Percentiles rank a stretch among this genome's conserved stretches.
These are phyloP conservation scores for Crypturellus undulatus DNA, from an alignment of 2,113 vertebrate genomes.

Conservation along the genomic window DNA sequence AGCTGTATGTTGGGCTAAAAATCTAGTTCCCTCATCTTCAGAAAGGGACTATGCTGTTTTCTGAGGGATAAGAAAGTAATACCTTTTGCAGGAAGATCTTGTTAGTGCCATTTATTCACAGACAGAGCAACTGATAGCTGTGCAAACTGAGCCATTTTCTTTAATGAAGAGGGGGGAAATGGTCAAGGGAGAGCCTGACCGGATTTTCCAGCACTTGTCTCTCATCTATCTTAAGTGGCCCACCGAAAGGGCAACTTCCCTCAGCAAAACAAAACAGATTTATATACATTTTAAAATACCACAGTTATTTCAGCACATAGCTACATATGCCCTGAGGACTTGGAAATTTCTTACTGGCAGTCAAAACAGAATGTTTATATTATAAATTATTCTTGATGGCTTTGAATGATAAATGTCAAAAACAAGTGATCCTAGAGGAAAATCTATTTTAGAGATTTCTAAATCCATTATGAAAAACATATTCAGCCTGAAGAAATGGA, in stretches of 20 bases:
- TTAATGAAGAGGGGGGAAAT: neutral
- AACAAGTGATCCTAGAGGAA: neutral
- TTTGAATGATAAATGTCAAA: conserved; percentile 20
- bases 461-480: neutral
- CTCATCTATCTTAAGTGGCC: neutral
- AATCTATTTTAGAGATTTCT: neutral
- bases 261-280: neutral
- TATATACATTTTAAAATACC: neutral
- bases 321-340: neutral
- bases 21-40: neutral
- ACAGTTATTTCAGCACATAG: neutral
- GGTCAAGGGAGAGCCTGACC: neutral
- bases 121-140: neutral
- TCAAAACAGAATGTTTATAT: neutral
- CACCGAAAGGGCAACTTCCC: neutral
- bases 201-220: neutral
- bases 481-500: conserved; percentile 21
- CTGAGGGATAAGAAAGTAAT: neutral
- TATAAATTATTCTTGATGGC: neutral
- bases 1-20: neutral
- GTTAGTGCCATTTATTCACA: neutral
- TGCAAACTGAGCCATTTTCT: neutral
- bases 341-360: neutral
- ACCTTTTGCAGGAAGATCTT: neutral
- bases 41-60: neutral